These are phyloP conservation scores for Pelodytes ibericus DNA, from an alignment of 2,797 vertebrate genomes.

Conservation along the genomic window DNA sequence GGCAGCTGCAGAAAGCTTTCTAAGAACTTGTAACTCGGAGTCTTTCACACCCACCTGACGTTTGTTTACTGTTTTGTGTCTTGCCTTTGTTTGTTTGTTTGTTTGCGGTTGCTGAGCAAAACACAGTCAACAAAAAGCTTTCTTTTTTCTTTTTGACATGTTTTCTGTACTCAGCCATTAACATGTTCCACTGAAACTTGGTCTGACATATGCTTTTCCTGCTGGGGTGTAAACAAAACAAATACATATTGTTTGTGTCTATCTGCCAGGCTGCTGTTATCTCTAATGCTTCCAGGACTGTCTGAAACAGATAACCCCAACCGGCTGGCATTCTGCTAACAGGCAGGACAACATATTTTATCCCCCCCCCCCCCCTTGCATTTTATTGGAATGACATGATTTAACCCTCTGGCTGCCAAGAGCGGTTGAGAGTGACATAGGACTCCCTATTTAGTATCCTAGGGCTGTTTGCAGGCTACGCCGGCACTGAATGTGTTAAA, in stretches of 20 bases:
- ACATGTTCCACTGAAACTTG: constrained; percentile 23
- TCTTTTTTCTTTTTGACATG: no score
- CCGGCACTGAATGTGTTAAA: neutral
- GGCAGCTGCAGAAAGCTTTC: no score
- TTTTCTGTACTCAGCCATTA: constrained; percentile 11
- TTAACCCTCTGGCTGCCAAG: neutral
- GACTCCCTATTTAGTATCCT: no score
- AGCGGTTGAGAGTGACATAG: neutral
- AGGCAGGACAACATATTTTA: neutral
- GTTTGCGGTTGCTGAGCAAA: constrained; percentile 33
- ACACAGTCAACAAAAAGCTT: constrained; percentile 40
- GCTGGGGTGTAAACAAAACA: constrained; percentile 41
- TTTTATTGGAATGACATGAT: neutral
- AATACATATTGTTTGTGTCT: constrained; percentile 44
- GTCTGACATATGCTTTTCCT: constrained; percentile 42
- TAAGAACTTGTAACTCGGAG: no score
- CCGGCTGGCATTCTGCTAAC: neutral
- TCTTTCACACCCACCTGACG: no score
- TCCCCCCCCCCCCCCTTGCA: neutral
- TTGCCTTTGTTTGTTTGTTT: constrained; percentile 37
- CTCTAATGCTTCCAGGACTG: constrained; percentile 34
- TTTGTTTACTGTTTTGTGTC: no score
- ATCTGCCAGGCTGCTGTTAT: constrained; percentile 47
- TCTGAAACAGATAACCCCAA: constrained; percentile 39
- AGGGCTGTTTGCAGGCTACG: neutral